These are phyloP conservation scores for Propithecus coquereli DNA, from an alignment of 2,113 vertebrate species.

Conservation along the genomic window DNA sequence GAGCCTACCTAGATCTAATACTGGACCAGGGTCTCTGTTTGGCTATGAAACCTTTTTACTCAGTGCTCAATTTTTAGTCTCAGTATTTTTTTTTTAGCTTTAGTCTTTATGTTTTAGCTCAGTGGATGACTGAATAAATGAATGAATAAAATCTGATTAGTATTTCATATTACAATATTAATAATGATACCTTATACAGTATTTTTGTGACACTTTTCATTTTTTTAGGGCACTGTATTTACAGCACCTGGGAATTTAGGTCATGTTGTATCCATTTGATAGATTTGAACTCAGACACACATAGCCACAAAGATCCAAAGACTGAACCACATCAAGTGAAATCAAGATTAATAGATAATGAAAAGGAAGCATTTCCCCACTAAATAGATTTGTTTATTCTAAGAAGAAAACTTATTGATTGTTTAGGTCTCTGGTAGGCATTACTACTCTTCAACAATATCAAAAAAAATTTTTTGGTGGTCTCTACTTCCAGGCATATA, in stretches of 20 bases:
- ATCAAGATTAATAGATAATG: background rate
- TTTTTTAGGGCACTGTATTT: background rate
- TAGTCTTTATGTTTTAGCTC: too few species aligned
- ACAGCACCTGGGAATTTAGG: background rate
- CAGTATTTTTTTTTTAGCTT: constrained; percentile 1
- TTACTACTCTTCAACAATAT: background rate
- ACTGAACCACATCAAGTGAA: background rate
- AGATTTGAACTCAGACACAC: background rate
- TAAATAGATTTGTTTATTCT: background rate
- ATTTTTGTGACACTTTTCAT: background rate
- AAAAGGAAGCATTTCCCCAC: background rate
- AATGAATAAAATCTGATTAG: background rate
- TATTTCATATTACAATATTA: background rate
- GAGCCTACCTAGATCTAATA: background rate
- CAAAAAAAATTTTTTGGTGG: background rate
- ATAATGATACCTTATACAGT: background rate
- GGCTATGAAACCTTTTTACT: background rate
- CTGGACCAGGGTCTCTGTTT: background rate
- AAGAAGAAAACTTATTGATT: background rate
- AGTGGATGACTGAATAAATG: background rate
- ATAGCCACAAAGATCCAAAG: background rate
- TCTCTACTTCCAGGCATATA: background rate
- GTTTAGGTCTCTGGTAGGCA: background rate
- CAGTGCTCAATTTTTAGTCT: background rate
- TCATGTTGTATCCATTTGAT: background rate